Conservation (phyloP, 2,113 vertebrate species). For the Urocolius indicus region DNA sequence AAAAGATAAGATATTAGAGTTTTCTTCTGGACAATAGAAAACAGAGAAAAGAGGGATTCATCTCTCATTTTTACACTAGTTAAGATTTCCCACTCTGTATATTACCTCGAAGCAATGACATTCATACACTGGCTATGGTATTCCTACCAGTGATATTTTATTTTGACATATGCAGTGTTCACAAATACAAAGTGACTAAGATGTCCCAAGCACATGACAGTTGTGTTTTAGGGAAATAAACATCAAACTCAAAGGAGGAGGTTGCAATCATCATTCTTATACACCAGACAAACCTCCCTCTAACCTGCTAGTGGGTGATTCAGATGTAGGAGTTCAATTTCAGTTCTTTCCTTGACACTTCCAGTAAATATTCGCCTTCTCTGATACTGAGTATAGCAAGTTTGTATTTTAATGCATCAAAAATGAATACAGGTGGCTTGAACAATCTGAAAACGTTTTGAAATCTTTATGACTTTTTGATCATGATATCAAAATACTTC, state of each 20-base stretch:
- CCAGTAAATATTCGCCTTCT: neutral
- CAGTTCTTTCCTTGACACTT: neutral
- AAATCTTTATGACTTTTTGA: neutral
- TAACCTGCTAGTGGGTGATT: neutral
- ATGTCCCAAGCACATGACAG: neutral
- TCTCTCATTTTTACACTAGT: neutral
- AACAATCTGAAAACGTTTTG: neutral
- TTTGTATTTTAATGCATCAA: neutral
- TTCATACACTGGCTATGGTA: neutral
- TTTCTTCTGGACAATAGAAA: neutral
- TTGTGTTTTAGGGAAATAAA: neutral
- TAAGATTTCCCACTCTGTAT: neutral
- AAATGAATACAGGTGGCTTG: neutral
- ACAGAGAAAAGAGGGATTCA: neutral
- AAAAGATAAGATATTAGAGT: neutral
- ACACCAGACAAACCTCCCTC: neutral
- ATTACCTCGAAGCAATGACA: neutral
- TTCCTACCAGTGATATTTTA: neutral
- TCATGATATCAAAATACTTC: neutral
- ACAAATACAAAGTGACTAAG: conserved; percentile 13
- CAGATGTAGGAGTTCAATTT: neutral
- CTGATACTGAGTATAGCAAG: neutral
- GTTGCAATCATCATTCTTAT: neutral
- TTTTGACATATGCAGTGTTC: neutral
- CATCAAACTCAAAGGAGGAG: neutral